Conservation (phyloP, 1,140 invertebrate species). For the Temnothorax curvispinosus region DNA sequence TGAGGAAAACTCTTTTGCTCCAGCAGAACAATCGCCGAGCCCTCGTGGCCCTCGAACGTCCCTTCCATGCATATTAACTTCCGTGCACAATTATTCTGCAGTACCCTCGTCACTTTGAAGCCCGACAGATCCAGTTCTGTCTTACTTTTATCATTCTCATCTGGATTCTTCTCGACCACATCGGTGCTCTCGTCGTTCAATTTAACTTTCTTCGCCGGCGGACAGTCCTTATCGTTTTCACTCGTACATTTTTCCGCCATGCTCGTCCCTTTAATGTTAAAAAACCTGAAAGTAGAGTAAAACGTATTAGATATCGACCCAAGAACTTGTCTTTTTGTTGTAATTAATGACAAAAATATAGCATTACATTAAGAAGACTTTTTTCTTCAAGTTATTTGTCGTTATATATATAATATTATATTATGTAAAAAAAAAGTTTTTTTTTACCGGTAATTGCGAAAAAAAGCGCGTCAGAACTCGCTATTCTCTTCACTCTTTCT, state of each 20-base stretch:
- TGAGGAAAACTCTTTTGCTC: slow-evolving; percentile 94
- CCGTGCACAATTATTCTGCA: slow-evolving; percentile 89
- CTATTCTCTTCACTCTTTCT: not conserved
- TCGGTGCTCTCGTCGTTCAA: not conserved
- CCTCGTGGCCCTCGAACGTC: slow-evolving; percentile 87
- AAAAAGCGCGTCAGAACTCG: not conserved
- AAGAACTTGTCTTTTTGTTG: not conserved
- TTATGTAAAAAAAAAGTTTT: not conserved
- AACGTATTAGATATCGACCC: not conserved
- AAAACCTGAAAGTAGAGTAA: not conserved
- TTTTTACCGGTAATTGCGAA: not conserved
- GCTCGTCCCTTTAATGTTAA: not conserved
- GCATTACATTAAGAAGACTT: not conserved
- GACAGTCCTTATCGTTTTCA: slow-evolving; percentile 16
- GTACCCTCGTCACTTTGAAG: slow-evolving; percentile 87
- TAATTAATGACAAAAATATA: not conserved
- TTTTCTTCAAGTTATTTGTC: not conserved
- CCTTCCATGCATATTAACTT: slow-evolving; percentile 92
- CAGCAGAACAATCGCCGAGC: slow-evolving; percentile 90
- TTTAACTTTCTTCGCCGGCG: slow-evolving; percentile 64
- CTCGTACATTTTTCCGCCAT: slow-evolving; percentile 58
- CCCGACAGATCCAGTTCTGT: slow-evolving; percentile 85
- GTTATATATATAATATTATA: not conserved
- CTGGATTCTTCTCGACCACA: not conserved
- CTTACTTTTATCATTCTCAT: slow-evolving; percentile 55